Base-by-base conservation (phyloP, 2,888 invertebrate species). In the Xanthorhoe spadicearia region DNA sequence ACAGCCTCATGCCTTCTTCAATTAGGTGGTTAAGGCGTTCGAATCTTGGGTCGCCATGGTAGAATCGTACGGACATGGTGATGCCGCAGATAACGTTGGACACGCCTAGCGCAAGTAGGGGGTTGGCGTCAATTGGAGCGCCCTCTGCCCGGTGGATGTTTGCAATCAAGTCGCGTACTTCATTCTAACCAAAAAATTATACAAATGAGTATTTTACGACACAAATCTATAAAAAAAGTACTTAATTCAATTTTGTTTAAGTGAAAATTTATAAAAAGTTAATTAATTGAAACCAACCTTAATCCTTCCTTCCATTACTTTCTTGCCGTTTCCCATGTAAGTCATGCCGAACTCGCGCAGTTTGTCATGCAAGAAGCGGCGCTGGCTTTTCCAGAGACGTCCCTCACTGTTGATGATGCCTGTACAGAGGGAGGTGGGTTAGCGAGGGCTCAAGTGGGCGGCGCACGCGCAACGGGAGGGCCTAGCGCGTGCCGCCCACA, bases 31-130 rank as follows among this genome's bases (percentile, higher is more conserved):
- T 97, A 79, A 98, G 96, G 63, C 97, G 94, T 59, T 94, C 94
- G 88, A 98, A 98, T 60, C 96, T 94, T 5, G 91, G 89, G 83
- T 98, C 97, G 59, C 96, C 96, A 74, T 96, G 95, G 64, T 95
- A 95, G 87, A 98, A 98, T 50, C 97, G 94, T 4, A 97, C 96
- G 38, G 97, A 97, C 98, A 98, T 98, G 80, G 98, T 95, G 76
- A 98, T 95, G 71, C 97, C 96, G 87, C 98, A 98, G 74, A 98
- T 98, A 4, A 98, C 97, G 88, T 98, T 98, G 81, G 97, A 97
- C 74, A 98, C 96, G 35, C 97, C 96, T 73, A 97, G 94, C 49
- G 97, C 96, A 59, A 98, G 94, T 18, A 95, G 92, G 8, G 96
- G 95, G 60, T 96, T 96, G 61, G 97, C 90, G 80, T 97, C 96